These are phyloP conservation scores for Mormyrus iriodes DNA, from an alignment of 2,113 vertebrate genomes.

Conservation along the genomic window DNA sequence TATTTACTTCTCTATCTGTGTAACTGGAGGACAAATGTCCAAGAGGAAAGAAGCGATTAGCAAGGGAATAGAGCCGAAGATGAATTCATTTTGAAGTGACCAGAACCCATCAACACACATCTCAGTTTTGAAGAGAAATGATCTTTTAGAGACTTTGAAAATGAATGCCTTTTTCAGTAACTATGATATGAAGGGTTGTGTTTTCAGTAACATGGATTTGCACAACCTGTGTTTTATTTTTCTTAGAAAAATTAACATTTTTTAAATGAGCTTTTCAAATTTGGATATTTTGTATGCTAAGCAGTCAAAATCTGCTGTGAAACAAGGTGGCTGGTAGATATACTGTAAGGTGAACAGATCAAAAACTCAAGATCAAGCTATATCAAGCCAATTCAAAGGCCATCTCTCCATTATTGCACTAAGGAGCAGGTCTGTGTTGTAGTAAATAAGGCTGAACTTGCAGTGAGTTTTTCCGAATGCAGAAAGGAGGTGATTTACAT, in stretches of 20 bases:
- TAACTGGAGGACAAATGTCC: slow-evolving; percentile 4
- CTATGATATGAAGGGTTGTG: background rate
- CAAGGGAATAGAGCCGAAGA: slow-evolving; percentile 5
- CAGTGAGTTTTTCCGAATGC: background rate
- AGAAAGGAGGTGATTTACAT: background rate
- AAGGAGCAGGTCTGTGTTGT: background rate
- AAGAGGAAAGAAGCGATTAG: slow-evolving; percentile 20
- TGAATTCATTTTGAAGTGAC: slow-evolving; percentile 4
- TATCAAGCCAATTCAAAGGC: background rate
- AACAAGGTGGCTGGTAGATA: background rate
- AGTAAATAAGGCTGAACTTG: background rate
- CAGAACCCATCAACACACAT: background rate
- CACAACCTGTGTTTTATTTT: background rate
- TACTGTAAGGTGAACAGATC: background rate
- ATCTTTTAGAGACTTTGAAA: background rate
- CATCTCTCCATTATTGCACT: background rate
- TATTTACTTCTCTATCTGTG: slow-evolving; percentile 24
- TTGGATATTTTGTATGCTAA: background rate
- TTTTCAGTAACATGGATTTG: background rate
- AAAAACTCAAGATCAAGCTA: background rate
- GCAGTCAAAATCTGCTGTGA: background rate
- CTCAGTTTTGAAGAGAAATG: background rate
- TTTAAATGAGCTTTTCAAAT: background rate
- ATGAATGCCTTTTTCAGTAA: background rate
- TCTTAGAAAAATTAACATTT: background rate